Evolutionary conservation across 2,797 vertebrate species (phyloP).

Genomic region (Yasuhikotakia modesta): DNA sequence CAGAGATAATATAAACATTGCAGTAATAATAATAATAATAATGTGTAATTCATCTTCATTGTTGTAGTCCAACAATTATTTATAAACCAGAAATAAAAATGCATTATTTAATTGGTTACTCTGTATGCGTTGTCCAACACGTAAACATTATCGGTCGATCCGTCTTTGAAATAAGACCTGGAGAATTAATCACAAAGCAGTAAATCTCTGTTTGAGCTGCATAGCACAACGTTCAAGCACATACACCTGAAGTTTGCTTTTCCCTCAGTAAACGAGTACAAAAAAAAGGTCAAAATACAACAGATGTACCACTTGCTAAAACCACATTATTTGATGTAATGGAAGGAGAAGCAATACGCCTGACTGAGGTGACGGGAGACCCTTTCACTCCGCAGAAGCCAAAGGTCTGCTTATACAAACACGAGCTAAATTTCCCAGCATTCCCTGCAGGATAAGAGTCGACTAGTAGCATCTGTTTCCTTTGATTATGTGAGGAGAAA

Average conservation of each 20-base stretch:
- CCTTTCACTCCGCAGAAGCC: constrained; percentile 24
- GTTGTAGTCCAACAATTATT: too few species aligned
- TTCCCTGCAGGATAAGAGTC: constrained; percentile 43
- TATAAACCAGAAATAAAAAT: too few species aligned
- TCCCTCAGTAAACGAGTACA: constrained; percentile 1
- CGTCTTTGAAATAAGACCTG: too few species aligned
- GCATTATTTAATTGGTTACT: too few species aligned
- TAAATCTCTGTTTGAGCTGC: neutral
- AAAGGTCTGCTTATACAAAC: constrained; percentile 54
- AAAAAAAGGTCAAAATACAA: constrained; percentile 11
- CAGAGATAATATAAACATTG: too few species aligned
- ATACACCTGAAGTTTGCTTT: neutral
- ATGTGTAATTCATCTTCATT: too few species aligned
- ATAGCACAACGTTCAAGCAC: neutral
- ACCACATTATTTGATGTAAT: constrained; percentile 20
- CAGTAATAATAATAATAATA: too few species aligned
- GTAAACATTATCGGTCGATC: too few species aligned
- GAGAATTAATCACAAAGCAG: constrained; percentile 7
- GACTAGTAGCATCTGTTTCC: constrained; percentile 53
- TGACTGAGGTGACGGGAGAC: constrained; percentile 19
- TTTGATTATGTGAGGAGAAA: constrained; percentile 57
- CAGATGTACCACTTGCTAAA: constrained; percentile 23
- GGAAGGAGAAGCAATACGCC: constrained; percentile 28
- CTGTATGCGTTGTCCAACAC: too few species aligned
- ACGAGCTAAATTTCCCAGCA: constrained; percentile 49